Evolutionary conservation across 2,888 invertebrate species (phyloP), one percentile per base, ranked within the genome.

Genomic region (Molorchus minor): DNA sequence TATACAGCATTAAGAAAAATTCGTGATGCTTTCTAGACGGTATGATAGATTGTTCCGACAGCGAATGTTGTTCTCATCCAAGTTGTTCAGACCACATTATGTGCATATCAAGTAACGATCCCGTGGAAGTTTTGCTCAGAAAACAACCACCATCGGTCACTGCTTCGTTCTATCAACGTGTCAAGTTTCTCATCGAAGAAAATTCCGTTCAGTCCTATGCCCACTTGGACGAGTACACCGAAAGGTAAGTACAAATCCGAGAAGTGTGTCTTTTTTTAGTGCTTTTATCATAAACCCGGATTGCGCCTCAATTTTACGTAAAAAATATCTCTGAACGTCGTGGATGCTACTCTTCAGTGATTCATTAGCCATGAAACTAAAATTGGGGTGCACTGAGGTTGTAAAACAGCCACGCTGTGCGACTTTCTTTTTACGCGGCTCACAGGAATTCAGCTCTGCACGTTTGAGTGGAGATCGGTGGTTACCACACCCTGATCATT

Each of bases 121-220:
- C 99, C 0, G 93, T 95, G 13, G 97, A 98, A 80, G 97, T 99
- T 12, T 86, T 99, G 25, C 87, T 98, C 4, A 87, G 97, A 52
- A 97, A 98, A 82, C 96, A 98, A 76, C 96, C 98, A 1, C 96
- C 97, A 1, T 94, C 94, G 36, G 95, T 96, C 71, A 97, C 97
- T 17, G 96, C 97, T 2, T 96, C 96, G 25, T 99, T 99, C 85
- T 96, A 96, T 80, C 96, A 98, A 80, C 88, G 97, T 56, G 96
- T 98, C 82, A 94, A 95, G 80, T 99, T 99, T 84, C 89, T 99
- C 71, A 95, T 99, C 68, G 98, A 98, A 84, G 96, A 98, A 81
- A 96, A 97, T 82, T 96, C 96, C 66, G 97, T 98, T 61, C 99
- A 99, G 83, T 96, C 94, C 77, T 98, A 98, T 83, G 96, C 98